Conservation (phyloP, 2,888 invertebrate species). For the Eristalinus aeneus region DNA sequence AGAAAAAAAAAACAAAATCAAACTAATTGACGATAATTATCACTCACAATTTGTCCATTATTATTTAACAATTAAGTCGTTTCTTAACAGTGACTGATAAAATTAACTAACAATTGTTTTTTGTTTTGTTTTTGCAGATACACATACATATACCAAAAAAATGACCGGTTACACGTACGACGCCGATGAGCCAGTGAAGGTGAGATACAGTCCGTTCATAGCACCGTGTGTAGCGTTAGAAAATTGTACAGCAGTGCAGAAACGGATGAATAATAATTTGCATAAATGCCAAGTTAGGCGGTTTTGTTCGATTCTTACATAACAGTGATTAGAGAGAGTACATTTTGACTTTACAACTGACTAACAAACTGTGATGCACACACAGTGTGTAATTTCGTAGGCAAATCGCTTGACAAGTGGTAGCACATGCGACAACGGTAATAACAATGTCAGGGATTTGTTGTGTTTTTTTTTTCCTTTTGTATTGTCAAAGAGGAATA, state of each 20-base stretch:
- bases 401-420: slow-evolving; percentile 4
- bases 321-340: not conserved
- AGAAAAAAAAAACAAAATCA: not conserved
- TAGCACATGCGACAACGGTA: slow-evolving; percentile 26
- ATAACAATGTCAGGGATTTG: slow-evolving; percentile 61
- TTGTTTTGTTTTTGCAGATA: slow-evolving; percentile 30
- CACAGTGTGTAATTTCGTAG: slow-evolving; percentile 30
- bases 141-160: slow-evolving; percentile 62
- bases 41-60: slow-evolving; percentile 48
- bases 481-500: not conserved
- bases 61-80: slow-evolving; percentile 56
- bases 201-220: slow-evolving; percentile 28
- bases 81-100: slow-evolving; percentile 10
- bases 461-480: not conserved
- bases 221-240: not conserved
- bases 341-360: slow-evolving; percentile 22
- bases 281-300: slow-evolving; percentile 38
- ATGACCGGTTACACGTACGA: slow-evolving; percentile 69
- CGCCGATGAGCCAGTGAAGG: slow-evolving; percentile 71
- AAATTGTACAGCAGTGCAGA: not conserved
- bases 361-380: not conserved
- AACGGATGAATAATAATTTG: slow-evolving; percentile 50
- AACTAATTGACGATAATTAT: slow-evolving; percentile 37
- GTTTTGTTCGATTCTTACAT: slow-evolving; percentile 30
- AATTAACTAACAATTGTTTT: slow-evolving; percentile 32